Base-by-base conservation (phyloP, 2,113 vertebrate genomes). In the Dicentrarchus labrax region DNA sequence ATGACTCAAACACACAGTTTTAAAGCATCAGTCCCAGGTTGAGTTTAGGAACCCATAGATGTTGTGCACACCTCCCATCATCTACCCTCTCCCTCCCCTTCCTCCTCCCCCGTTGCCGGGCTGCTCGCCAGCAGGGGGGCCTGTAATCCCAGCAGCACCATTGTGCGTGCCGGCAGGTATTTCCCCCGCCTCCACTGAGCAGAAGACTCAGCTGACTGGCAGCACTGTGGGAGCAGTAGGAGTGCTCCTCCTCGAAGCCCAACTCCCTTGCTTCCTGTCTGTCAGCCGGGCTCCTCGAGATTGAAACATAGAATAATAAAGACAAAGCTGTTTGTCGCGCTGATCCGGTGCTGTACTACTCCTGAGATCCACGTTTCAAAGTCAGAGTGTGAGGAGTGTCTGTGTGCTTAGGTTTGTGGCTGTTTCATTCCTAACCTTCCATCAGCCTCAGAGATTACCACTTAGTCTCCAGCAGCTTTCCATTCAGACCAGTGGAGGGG, bases 91-190 rank as follows among this genome's bases (percentile, higher is more conserved):
- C 43, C 24, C 21, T 8, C 70, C 51, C 22, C 5, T n/a, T 69
- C 19, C 51, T 2, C 66, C 43, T 51, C 70, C 73, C 61, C 19
- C 8, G 24, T 65, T 78, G 85, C 91, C 6, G 64, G 72, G 95
- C 95, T 96, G 95, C 95, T 96, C 94, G 92, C 89, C 96, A 95
- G 96, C 96, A 95, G 96, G 97, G 86, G 91, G 90, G 90, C 90
- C 87, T 87, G 91, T 95, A 94, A 95, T 95, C 92, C 94, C 91
- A 90, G 94, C 94, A 95, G 92, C 92, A 93, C 93, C 92, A 96
- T 97, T 96, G 96, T 97, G 96, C 95, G 93, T 95, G 96, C 92
- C 91, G 94, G 94, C 95, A 96, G 91, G 94, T 88, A 96, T 95
- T 96, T 96, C 95, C 94, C 86, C 93, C 93, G 85, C 91, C 92